Evolutionary conservation across 1,140 invertebrate genomes (phyloP).

Genomic region (Anastatus disparis): DNA sequence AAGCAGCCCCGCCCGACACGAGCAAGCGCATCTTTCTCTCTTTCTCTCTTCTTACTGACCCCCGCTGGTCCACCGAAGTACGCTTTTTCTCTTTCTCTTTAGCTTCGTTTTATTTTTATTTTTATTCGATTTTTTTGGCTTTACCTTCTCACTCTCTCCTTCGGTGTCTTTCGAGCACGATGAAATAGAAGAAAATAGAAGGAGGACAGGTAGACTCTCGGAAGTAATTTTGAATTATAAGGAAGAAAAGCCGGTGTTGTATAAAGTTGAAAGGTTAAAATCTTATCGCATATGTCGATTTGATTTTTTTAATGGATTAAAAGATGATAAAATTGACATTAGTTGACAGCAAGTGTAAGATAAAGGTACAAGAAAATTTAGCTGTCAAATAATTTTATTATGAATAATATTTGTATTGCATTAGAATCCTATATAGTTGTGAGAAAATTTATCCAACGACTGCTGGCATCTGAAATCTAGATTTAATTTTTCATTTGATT

Average conservation of each 20-base stretch:
- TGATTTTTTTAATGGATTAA: too few relatives aligned
- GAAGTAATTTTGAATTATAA: background rate
- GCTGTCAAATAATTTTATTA: too few relatives aligned
- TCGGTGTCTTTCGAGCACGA: background rate
- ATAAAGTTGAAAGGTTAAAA: too few relatives aligned
- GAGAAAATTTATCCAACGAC: too few relatives aligned
- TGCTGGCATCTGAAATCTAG: too few relatives aligned
- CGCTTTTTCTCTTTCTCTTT: slow-evolving; percentile 18
- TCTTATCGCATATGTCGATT: too few relatives aligned
- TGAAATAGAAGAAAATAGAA: background rate
- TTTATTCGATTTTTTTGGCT: background rate
- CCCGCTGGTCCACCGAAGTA: slow-evolving; percentile 33
- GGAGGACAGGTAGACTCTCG: background rate
- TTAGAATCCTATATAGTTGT: too few relatives aligned
- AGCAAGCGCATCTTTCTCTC: slow-evolving; percentile 45
- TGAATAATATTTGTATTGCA: too few relatives aligned
- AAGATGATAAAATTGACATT: too few relatives aligned
- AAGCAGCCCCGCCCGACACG: slow-evolving; percentile 67
- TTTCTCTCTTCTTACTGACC: slow-evolving; percentile 39
- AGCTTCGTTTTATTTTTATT: background rate
- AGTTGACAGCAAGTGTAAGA: too few relatives aligned
- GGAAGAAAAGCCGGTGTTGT: slow-evolving; percentile 1
- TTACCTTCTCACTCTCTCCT: slow-evolving; percentile 17
- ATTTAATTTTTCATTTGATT: too few relatives aligned
- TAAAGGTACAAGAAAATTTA: too few relatives aligned